phyloP scores from a whole-genome alignment of 1,140 invertebrate species.

The Samia ricini region DNA sequence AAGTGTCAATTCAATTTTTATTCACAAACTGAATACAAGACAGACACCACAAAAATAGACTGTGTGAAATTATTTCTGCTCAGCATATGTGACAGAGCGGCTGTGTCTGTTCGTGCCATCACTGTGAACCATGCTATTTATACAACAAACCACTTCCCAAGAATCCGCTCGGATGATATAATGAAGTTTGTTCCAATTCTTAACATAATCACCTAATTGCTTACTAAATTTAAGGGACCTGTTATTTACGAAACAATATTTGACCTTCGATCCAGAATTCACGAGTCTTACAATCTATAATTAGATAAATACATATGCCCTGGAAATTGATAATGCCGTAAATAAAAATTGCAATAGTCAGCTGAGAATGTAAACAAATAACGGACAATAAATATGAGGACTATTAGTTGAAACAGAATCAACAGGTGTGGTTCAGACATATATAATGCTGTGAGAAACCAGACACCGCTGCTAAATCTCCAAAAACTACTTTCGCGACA shows the following conservation, averaged over 20 bases:
- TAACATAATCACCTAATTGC: not conserved
- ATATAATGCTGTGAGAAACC: conserved; percentile 14
- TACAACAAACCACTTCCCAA: conserved; percentile 55
- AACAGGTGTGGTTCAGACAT: conserved; percentile 49
- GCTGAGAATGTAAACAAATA: conserved; percentile 56
- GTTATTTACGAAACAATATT: not conserved
- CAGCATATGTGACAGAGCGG: conserved; percentile 38
- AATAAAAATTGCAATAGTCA: conserved; percentile 27
- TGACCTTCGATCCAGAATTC: conserved; percentile 49
- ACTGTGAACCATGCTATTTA: conserved; percentile 57
- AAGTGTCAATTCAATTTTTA: conserved; percentile 1
- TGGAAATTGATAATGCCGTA: conserved; percentile 47
- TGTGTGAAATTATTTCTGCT: conserved; percentile 42
- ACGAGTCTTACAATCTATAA: conserved; percentile 46
- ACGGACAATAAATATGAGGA: conserved; percentile 22
- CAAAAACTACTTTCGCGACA: conserved; percentile 56
- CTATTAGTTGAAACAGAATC: conserved; percentile 19
- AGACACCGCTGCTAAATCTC: conserved; percentile 10
- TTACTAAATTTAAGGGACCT: not conserved
- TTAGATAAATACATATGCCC: conserved; percentile 55
- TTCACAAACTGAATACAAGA: conserved; percentile 14
- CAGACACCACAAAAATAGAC: conserved; percentile 48
- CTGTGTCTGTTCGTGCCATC: conserved; percentile 34
- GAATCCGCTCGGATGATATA: conserved; percentile 29
- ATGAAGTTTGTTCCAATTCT: conserved; percentile 12